Evolutionary conservation across 2,797 vertebrate genomes (phyloP), one percentile per base, ranked within the genome.

Genomic region (Rhabdomys pumilio): DNA sequence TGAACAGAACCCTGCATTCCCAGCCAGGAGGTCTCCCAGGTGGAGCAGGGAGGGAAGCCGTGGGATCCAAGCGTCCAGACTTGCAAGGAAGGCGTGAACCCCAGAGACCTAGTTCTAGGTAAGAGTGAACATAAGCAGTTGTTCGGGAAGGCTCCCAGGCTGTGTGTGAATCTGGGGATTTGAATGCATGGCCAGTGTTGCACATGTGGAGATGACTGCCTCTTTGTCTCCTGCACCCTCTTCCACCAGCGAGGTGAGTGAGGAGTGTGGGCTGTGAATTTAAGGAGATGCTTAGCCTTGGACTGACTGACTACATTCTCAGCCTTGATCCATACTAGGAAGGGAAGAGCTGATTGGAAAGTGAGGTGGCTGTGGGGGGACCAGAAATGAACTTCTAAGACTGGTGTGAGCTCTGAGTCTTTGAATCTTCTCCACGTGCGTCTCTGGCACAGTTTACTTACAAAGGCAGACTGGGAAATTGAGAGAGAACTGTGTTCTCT

Each of bases 1-100:
- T 93, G 57, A 91, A 93, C 94, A 98, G 98, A 93, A 41, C 90
- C 97, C 95, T 95, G 96, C 91, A 80, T 94, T 97, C 77, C 96
- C 57, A 85, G 22, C 90, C 97, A 97, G 89, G 97, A 96, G n/a
- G 34, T 85, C 81, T 73, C 92, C 72, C 97, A 96, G 14, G 69
- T 94, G 80, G 97, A 97, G 50, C 97, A 94, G 94, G 93, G 65
- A 89, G 80, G 83, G 90, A 97, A 97, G 69, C 87, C 50, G 12
- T 95, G 97, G 98, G 94, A 97, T 63, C 82, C 96, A 57, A 93
- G 55, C 59, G 59, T 93, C 44, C 96, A 96, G 90, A 82, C 34
- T 31, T 89, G 82, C 69, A 97, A 96, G 65, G 97, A 95, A 53
- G 44, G 41, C 29, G n/a, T 76, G 90, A 94, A 57, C 24, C 84